Evolutionary conservation across 1,140 invertebrate genomes (phyloP), one percentile per base, ranked within the genome.

Genomic region (Samia ricini): DNA sequence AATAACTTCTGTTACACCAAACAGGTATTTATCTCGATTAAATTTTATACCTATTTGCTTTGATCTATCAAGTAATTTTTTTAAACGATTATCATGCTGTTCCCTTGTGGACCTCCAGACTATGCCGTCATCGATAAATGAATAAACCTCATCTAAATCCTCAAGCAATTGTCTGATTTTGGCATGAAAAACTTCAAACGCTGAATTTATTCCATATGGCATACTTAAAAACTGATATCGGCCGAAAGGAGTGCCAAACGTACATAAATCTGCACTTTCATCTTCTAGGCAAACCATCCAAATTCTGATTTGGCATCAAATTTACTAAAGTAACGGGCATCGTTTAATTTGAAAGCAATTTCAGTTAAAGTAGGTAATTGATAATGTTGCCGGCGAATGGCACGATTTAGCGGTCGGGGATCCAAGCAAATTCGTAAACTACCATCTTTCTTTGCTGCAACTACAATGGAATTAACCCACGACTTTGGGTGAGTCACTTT

Each of bases 101-200:
- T 19, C 33, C 12, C 12, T 56, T 10, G 51, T 48, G 4, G 42
- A 6, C 4, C 24, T 55, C 36, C 42, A 63, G 0, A 57, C 22
- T 19, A 63, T 57, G 12, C 57, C 18, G 48, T 63, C 61, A 51
- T 63, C 61, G n/a, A 57, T 6, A 57, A 33, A 63, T 0, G 36
- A 50, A 3, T 57, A 55, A 23, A 63, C 61, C 0, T 54, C 61
- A 15, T 48, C 58, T 20, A 60, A 52, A 29, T 29, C 58, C 20
- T 60, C 58, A 12, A 60, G 15, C 4, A 51, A 1, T 20, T 63
- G 54, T 21, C 36, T 48, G 6, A 68, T 36, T 56, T 60, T 68
- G 2, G 33, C 33, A 19, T 77, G 76, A 50, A 77, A 79, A 23
- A 79, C 67, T 61, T 79, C 71, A n/a, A 64, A 52, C 18, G 72